These are phyloP conservation scores for Centroberyx gerrardi DNA, from an alignment of 2,797 vertebrate species.

Conservation along the genomic window DNA sequence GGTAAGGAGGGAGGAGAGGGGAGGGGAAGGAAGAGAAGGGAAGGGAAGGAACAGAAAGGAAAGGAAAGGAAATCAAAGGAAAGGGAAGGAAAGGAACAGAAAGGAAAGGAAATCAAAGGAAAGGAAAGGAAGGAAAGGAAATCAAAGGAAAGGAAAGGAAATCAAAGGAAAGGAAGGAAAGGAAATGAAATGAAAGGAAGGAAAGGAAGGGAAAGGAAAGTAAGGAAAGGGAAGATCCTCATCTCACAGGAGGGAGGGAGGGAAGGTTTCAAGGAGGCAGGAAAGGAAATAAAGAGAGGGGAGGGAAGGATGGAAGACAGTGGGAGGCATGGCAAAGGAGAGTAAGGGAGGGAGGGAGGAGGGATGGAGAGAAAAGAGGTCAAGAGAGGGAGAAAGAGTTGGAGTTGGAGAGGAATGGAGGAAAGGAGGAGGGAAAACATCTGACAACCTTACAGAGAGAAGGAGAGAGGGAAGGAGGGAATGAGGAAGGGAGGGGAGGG, in stretches of 20 bases:
- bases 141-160: conserved; percentile 7
- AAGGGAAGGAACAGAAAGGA: not conserved
- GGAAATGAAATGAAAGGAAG: no score
- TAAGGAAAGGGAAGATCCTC: conserved; percentile 4
- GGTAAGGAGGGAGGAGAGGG: conserved; percentile 5
- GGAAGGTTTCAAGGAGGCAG: not conserved
- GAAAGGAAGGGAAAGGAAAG: no score
- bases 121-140: not conserved
- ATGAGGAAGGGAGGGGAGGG: not conserved
- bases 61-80: not conserved
- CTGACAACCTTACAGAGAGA: not conserved
- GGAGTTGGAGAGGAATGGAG: not conserved
- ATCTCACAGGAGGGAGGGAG: conserved; percentile 31
- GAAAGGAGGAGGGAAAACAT: not conserved
- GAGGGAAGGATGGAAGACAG: not conserved
- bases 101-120: not conserved
- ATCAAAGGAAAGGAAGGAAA: conserved; percentile 6
- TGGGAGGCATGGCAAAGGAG: not conserved
- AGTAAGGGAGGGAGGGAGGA: not conserved
- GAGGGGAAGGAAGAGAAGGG: conserved; percentile 6
- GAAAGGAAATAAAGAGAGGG: not conserved
- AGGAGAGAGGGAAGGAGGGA: not conserved
- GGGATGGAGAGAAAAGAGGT: no score
- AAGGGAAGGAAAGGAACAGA: not conserved
- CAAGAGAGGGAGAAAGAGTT: no score